Conservation (phyloP, 2,888 invertebrate species). For the Plusia festucae region DNA sequence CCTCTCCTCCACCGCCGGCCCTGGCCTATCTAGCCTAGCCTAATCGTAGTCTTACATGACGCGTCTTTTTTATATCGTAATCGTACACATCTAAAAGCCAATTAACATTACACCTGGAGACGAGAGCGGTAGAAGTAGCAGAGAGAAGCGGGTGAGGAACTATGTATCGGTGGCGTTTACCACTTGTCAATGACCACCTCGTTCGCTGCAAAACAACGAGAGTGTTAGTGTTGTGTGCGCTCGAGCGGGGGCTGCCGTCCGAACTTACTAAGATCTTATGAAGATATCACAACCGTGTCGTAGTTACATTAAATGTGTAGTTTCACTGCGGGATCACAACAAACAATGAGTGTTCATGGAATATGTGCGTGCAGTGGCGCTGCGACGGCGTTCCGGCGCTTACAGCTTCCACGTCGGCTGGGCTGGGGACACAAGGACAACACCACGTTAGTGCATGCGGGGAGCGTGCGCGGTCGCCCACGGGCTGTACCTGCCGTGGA, state of each 20-base stretch:
- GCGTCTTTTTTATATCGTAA: conserved; percentile 63
- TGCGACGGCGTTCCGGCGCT: conserved; percentile 80
- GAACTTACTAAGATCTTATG: conserved; percentile 83
- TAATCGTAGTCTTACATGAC: conserved; percentile 59
- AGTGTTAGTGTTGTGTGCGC: conserved; percentile 80
- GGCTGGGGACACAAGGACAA: conserved; percentile 84
- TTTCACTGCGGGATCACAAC: conserved; percentile 89
- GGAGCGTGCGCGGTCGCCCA: conserved; percentile 51
- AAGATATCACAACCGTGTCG: conserved; percentile 87
- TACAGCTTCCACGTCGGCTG: conserved; percentile 86
- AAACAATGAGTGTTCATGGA: conserved; percentile 89
- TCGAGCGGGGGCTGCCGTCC: conserved; percentile 79
- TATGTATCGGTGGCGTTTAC: conserved; percentile 88
- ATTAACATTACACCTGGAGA: conserved; percentile 74
- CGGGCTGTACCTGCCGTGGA: conserved; percentile 49
- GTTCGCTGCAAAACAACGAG: conserved; percentile 91
- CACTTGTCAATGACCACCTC: conserved; percentile 92
- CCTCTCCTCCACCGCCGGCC: conserved; percentile 57
- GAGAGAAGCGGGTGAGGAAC: conserved; percentile 87
- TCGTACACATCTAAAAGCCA: conserved; percentile 77
- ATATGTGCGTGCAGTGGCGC: conserved; percentile 86
- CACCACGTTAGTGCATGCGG: conserved; percentile 86
- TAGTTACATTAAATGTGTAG: conserved; percentile 83
- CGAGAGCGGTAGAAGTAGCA: conserved; percentile 84
- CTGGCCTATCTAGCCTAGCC: conserved; percentile 56